Base-by-base conservation (phyloP, 2,797 vertebrate genomes). In the Microchirus variegatus region DNA sequence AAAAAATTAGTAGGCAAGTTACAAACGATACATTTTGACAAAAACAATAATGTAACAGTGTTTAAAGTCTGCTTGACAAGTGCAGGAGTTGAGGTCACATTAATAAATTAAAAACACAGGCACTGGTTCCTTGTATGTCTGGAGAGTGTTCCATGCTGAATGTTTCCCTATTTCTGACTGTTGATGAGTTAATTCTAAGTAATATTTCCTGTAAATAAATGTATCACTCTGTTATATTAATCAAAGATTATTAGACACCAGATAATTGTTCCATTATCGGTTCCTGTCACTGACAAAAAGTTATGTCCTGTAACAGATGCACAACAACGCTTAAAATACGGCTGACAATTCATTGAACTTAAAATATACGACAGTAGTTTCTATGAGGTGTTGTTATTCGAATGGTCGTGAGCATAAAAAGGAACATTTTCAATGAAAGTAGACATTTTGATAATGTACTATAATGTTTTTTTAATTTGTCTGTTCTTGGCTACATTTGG, bases 281-380 rank as follows among this genome's bases (percentile, higher is more conserved):
- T n/a, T 51, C 43, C 66, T 51, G 35, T 57, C 53, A 45, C 58
- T 56, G 51, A 66, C 38, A 35, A 70, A 52, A 45, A 36, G 26
- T 6, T 44, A 11, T 35, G 9, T 43, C 12, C 18, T 50, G 10
- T 31, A 17, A 57, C 17, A 66, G n/a, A 31, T 50, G 10, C 35
- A 50, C 5, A 44, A 13, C 2, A 2, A 37, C 14, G 3, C 31
- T 31, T 31, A 31, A 26, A 45, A 3, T 1, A 53, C 9, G 31
- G 50, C 42, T 35, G 14, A 22, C 1, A 47, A 31, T 11, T 1
- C 12, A 45, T 12, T 22, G 12, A 41, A 54, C 36, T 11, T 9
- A 43, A n/a, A 42, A 42, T 42, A 14, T 42, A 42, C 40, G 15
- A 42, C 40, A 6, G 7, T 42, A 1, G 40, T 42, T 15, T 42